Evolutionary conservation across 2,113 vertebrate species (phyloP).

Genomic region (Perca schrenkii): DNA sequence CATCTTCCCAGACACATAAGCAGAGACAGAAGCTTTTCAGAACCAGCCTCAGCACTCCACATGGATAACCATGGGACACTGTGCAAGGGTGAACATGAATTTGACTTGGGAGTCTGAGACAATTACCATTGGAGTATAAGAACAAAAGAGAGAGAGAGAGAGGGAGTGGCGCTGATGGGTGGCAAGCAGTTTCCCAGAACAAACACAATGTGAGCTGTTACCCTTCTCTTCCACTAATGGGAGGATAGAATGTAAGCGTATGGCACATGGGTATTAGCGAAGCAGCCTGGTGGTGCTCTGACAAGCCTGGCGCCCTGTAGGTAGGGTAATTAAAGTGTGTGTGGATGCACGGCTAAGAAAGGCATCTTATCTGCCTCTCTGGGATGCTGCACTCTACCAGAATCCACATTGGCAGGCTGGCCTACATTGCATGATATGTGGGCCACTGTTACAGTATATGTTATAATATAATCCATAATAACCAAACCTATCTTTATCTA

Average conservation of each 20-base stretch:
- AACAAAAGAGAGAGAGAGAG: conserved; percentile 22
- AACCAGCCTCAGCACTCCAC: conserved; percentile 31
- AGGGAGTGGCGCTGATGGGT: conserved; percentile 43
- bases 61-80: conserved; percentile 46
- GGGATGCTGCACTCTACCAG: conserved; percentile 16
- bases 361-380: conserved; percentile 58
- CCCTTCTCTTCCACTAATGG: conserved; percentile 47
- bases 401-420: neutral
- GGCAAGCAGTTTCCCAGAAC: conserved; percentile 49
- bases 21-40: conserved; percentile 49
- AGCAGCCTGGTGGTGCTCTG: conserved; percentile 54
- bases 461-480: neutral
- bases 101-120: conserved; percentile 58
- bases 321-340: conserved; percentile 75
- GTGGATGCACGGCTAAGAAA: conserved; percentile 53
- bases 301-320: conserved; percentile 64
- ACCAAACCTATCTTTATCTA: neutral
- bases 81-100: conserved; percentile 40
- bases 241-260: conserved; percentile 23
- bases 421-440: neutral
- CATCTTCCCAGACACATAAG: conserved; percentile 46
- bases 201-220: conserved; percentile 53
- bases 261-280: conserved; percentile 44
- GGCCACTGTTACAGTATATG: neutral
- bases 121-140: conserved; percentile 46